Evolutionary conservation across 2,888 invertebrate species (phyloP).

Genomic region (Spisula subtruncata): DNA sequence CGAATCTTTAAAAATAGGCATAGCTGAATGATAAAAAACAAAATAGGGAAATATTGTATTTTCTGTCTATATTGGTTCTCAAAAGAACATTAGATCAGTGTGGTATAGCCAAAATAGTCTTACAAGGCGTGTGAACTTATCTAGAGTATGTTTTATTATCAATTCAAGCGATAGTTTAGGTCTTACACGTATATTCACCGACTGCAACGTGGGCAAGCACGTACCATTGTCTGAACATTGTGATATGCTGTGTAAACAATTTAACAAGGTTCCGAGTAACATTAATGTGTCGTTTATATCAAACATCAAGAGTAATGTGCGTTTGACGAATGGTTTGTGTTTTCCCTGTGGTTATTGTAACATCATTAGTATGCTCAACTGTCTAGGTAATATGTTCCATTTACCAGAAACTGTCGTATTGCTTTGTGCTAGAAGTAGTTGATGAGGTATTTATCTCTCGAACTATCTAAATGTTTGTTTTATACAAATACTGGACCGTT

Average conservation of each 20-base stretch:
- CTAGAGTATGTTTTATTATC: too few relatives aligned
- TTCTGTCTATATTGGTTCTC: too few relatives aligned
- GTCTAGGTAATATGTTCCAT: not conserved
- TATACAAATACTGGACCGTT: not conserved
- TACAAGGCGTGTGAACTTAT: too few relatives aligned
- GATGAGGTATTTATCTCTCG: not conserved
- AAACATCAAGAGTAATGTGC: not conserved
- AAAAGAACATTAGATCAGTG: too few relatives aligned
- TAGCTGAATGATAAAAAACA: too few relatives aligned
- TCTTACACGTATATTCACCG: not conserved
- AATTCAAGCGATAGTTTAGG: too few relatives aligned
- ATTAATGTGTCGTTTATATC: not conserved
- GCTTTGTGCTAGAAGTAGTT: not conserved
- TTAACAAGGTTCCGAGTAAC: too few relatives aligned
- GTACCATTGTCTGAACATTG: too few relatives aligned
- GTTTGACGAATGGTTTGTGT: slow-evolving; percentile 1
- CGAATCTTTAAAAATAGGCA: too few relatives aligned
- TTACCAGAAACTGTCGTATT: not conserved
- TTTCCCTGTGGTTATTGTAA: not conserved
- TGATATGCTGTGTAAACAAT: too few relatives aligned
- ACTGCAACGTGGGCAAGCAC: not conserved
- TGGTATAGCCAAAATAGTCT: too few relatives aligned
- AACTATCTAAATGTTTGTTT: not conserved
- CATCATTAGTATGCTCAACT: not conserved
- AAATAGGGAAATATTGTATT: too few relatives aligned